Evolutionary conservation across 2,888 invertebrate genomes (phyloP), one percentile per base, ranked within the genome.

Genomic region (Baccha elongata): DNA sequence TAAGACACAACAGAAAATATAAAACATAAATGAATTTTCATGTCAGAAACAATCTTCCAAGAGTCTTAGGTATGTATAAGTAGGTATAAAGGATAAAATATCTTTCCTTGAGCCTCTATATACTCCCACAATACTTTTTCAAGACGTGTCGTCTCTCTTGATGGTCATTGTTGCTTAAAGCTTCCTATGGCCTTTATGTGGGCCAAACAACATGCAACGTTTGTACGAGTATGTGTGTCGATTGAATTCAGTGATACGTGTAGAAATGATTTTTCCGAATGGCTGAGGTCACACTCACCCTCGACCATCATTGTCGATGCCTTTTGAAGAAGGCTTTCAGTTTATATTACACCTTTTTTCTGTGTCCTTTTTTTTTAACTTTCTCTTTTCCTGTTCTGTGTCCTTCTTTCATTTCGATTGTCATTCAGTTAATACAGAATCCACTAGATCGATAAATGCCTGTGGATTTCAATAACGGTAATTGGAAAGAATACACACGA

Each of bases 381-480:
- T 44, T 44, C 37, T 46, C 52, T 52, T 60, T 46, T 53, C 42
- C 44, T 53, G 48, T 50, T 44, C 26, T 37, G 37, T 55, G 37
- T 50, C 46, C 50, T 48, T 64, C 65, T 65, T 65, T 75, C 71
- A 69, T 75, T 69, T 40, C 42, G 75, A 46, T 46, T 76, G 81
- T 74, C 74, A 75, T 75, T 81, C 80, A 40, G 65, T 48, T 75
- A 68, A 74, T 60, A 67, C 55, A 29, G 46, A 26, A 67, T 50
- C 13, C 37, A 37, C n/a, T 29, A 37, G 75, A 52, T 81, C 69
- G 50, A 75, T 71, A 75, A 81, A 75, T 74, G 81, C 81, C 71
- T 71, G 60, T 65, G 71, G 75, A 81, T 67, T 67, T 67, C 76
- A 81, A 76, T 75, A 76, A 71, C 71, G 67, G 71, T 81, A 81